Evolutionary conservation across 2,113 vertebrate species (phyloP).

Genomic region (Synchiropus splendidus): DNA sequence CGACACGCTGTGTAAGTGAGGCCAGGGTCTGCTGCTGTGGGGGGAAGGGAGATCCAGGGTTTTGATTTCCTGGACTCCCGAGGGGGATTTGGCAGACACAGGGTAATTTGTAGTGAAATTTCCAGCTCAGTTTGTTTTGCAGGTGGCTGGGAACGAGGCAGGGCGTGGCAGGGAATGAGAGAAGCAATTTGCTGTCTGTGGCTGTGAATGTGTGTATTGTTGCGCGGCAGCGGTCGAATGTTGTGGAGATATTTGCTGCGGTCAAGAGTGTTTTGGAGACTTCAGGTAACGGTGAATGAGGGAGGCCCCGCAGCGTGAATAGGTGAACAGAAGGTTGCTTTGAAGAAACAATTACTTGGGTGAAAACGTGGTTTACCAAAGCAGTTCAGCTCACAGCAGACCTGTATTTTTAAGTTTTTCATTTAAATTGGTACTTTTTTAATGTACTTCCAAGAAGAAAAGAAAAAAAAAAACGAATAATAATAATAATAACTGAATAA

Average conservation of each 20-base stretch:
- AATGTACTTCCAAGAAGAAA: no score
- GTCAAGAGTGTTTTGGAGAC: conserved; percentile 17
- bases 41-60: conserved; percentile 45
- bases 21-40: conserved; percentile 27
- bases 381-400: no score
- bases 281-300: no score
- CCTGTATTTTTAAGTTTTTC: no score
- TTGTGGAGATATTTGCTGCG: conserved; percentile 22
- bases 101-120: conserved; percentile 73
- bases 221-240: conserved; percentile 41
- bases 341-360: no score
- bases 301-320: no score
- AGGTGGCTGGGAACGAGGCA: conserved; percentile 64
- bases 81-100: conserved; percentile 62
- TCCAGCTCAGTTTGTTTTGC: conserved; percentile 68
- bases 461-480: no score
- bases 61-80: conserved; percentile 56
- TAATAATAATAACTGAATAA: no score
- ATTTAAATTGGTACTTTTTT: no score
- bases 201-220: conserved; percentile 63
- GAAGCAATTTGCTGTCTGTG: conserved; percentile 67
- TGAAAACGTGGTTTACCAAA: no score
- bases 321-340: conserved; percentile 13
- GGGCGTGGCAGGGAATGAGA: conserved; percentile 64
- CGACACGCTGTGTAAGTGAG: conserved; percentile 16